Base-by-base conservation (phyloP, 2,888 invertebrate genomes). In the Parnassius glacialis region DNA sequence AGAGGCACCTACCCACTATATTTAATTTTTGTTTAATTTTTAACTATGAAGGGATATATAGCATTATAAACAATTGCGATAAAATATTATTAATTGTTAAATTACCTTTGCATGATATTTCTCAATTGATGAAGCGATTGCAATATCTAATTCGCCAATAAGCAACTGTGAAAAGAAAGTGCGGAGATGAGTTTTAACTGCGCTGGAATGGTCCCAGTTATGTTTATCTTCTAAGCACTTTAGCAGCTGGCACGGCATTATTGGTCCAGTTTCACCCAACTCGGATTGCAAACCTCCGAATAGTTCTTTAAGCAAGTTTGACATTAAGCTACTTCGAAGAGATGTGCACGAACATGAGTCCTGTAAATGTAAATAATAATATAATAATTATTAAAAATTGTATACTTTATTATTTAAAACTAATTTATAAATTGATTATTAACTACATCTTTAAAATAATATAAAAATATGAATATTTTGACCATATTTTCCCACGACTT, bases 181-280 rank as follows among this genome's bases (percentile, higher is more conserved):
- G 12, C 76, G 74, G 44, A 91, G 72, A 66, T 82, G 84, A 0
- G 75, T 78, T 67, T 87, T 90, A n/a, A 81, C 72, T 2, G 74
- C 62, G 56, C 78, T 81, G 3, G 80, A 61, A 20, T 78, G 75
- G 50, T 90, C 89, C 91, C 90, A 91, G 62, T 83, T 87, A 63
- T 90, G 89, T 50, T 74, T 78, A 61, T 90, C 90, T 48, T 90
- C 89, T 9, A 91, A 76, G 54, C 91, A 91, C 68, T 89, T 89
- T 2, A 91, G 72, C 57, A 90, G 67, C 60, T 86, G 81, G 65
- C 91, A 91, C 0, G 91, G 87, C 90, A 91, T 90, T 52, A 76
- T 65, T 0, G 70, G 55, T 1, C 79, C 79, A 0, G 75, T 66
- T 1, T 64, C 75, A 0, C 74, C 73, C 51, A 90, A 64, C 68